Percentiles rank a stretch among this genome's conserved stretches.
Evolutionary conservation across 2,113 vertebrate species (phyloP).

Genomic region (Columbina picui): DNA sequence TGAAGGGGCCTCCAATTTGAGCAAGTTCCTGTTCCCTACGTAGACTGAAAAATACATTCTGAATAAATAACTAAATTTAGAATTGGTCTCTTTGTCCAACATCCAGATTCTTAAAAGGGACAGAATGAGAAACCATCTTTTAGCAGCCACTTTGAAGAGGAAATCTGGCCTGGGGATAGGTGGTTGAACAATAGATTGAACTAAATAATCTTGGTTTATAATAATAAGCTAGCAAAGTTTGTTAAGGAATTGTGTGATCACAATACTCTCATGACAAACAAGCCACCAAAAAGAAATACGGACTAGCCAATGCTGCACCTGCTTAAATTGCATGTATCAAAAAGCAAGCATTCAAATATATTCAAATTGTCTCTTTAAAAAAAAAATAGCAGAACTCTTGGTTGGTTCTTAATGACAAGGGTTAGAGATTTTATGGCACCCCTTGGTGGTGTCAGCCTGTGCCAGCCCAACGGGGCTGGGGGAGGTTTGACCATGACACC

Average conservation of each 20-base stretch:
- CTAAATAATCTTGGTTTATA: not conserved
- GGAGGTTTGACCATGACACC: not conserved
- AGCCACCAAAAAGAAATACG: not conserved
- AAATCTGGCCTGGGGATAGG: not conserved
- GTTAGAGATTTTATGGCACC: not conserved
- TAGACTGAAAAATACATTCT: not conserved
- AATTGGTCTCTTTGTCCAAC: not conserved
- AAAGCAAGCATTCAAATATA: not conserved
- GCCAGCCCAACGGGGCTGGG: not conserved
- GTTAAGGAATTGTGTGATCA: not conserved
- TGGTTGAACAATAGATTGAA: not conserved
- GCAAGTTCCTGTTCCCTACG: not conserved
- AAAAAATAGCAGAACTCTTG: fast-evolving
- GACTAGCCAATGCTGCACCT: fast-evolving
- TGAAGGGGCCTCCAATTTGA: not conserved
- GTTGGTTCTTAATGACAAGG: fast-evolving
- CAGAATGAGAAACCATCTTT: not conserved
- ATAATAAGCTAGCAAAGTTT: not conserved
- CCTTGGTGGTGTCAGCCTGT: not conserved
- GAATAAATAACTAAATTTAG: not conserved
- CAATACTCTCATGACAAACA: not conserved
- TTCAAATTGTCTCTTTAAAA: not conserved
- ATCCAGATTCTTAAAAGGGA: not conserved
- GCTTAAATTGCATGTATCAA: fast-evolving
- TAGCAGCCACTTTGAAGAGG: not conserved